These are phyloP conservation scores for Notolabrus celidotus DNA, from an alignment of 2,797 vertebrate species.

Conservation along the genomic window DNA sequence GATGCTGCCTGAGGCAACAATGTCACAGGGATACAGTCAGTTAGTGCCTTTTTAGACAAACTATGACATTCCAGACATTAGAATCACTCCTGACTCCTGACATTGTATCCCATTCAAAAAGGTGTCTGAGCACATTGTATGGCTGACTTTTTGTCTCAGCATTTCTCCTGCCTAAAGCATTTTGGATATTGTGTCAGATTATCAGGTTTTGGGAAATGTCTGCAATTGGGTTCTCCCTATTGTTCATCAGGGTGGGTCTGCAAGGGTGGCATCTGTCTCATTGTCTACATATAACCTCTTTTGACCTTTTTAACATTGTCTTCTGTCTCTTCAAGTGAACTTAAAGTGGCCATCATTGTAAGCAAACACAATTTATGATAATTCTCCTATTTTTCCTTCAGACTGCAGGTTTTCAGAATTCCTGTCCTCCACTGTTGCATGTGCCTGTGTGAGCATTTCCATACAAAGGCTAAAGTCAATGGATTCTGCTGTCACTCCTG, in stretches of 20 bases:
- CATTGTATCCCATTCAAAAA: slow-evolving; percentile 52
- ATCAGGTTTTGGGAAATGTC: slow-evolving; percentile 58
- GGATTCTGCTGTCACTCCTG: slow-evolving; percentile 32
- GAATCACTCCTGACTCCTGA: slow-evolving; percentile 28
- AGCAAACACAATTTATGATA: background rate
- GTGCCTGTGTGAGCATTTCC: slow-evolving; percentile 69
- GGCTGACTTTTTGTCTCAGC: slow-evolving; percentile 39
- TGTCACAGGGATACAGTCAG: slow-evolving; percentile 59
- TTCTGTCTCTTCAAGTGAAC: background rate
- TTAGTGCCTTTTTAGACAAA: slow-evolving; percentile 35
- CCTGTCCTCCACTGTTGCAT: slow-evolving; percentile 70
- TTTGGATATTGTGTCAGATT: slow-evolving; percentile 60
- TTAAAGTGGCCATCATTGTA: background rate
- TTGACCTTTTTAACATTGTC: slow-evolving; percentile 26
- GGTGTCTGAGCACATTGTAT: slow-evolving; percentile 40
- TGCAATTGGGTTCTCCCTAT: slow-evolving; percentile 46
- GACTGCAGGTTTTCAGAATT: slow-evolving; percentile 70
- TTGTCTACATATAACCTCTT: slow-evolving; percentile 17
- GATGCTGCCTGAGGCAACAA: slow-evolving; percentile 71
- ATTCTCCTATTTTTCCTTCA: slow-evolving; percentile 34
- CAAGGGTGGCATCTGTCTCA: slow-evolving; percentile 21
- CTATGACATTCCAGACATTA: slow-evolving; percentile 50
- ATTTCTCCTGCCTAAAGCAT: slow-evolving; percentile 57
- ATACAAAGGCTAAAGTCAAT: slow-evolving; percentile 46
- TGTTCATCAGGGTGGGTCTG: slow-evolving; percentile 69